Evolutionary conservation across 2,797 vertebrate genomes (phyloP).

Genomic region (Sphenodon punctatus): DNA sequence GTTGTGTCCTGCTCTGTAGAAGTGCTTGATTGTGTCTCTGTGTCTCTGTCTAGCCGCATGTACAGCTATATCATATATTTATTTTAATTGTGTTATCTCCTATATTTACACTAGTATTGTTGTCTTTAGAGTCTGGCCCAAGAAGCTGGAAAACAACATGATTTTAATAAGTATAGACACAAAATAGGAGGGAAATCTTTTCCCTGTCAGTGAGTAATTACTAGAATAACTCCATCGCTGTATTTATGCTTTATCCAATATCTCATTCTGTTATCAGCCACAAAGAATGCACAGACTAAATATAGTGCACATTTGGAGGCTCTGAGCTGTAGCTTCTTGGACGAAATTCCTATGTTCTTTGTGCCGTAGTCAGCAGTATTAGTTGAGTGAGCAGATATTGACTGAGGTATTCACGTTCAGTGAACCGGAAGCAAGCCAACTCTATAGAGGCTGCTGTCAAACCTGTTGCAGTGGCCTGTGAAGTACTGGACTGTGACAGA

Average conservation of each 20-base stretch:
- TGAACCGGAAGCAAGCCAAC: constrained; percentile 76
- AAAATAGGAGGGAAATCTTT: not conserved
- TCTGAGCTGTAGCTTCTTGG: constrained; percentile 63
- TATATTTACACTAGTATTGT: not conserved
- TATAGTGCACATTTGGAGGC: constrained; percentile 61
- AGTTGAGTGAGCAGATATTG: constrained; percentile 73
- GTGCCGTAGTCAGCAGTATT: constrained; percentile 78
- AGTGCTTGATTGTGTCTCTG: fast-evolving
- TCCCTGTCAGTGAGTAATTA: not conserved
- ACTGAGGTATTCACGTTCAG: constrained; percentile 77
- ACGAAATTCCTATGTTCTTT: constrained; percentile 77
- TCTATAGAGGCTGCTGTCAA: constrained; percentile 77
- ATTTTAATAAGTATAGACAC: not conserved
- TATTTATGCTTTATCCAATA: constrained; percentile 43
- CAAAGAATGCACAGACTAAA: constrained; percentile 65
- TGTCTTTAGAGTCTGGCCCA: not conserved
- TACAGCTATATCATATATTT: no score
- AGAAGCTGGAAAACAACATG: not conserved
- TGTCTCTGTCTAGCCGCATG: no score
- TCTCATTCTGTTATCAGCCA: constrained; percentile 58
- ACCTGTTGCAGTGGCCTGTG: constrained; percentile 77
- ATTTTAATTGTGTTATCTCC: not conserved
- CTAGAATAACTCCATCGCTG: not conserved
- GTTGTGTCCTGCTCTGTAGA: fast-evolving
- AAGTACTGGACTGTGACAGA: constrained; percentile 77